phyloP scores from a whole-genome alignment of 2,888 invertebrate species.

The Drosophila pegasa region DNA sequence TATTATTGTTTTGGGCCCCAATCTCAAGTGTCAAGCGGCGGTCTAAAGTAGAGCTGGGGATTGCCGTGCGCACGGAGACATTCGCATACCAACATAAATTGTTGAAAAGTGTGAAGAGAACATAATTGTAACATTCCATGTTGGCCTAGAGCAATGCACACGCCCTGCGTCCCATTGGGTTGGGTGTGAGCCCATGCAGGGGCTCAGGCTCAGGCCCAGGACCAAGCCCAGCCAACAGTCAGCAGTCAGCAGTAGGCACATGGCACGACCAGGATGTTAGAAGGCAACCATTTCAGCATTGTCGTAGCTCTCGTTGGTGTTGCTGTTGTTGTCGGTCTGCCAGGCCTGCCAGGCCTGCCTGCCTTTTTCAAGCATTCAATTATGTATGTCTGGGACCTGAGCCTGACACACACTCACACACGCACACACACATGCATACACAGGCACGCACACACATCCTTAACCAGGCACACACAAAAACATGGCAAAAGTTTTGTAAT shows the following conservation, averaged over 20 bases:
- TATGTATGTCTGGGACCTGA: slow-evolving; percentile 78
- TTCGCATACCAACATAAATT: slow-evolving; percentile 81
- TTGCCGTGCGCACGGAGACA: slow-evolving; percentile 59
- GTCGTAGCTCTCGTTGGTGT: slow-evolving; percentile 11
- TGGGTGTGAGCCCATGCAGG: slow-evolving; percentile 16
- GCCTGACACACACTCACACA: slow-evolving; percentile 70
- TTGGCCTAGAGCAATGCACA: slow-evolving; percentile 79
- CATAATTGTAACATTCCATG: slow-evolving; percentile 81
- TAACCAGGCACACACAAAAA: slow-evolving; percentile 58
- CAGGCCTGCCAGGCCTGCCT: slow-evolving; percentile 42
- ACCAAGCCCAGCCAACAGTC: slow-evolving; percentile 29
- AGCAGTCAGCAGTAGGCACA: slow-evolving; percentile 40
- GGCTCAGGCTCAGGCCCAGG: slow-evolving; percentile 1
- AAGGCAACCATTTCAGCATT: slow-evolving; percentile 53
- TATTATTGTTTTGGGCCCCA: slow-evolving; percentile 58
- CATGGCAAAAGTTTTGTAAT: slow-evolving; percentile 79
- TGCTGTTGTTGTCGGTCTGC: slow-evolving; percentile 48
- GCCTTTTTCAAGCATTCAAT: slow-evolving; percentile 80
- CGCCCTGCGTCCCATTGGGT: slow-evolving; percentile 48
- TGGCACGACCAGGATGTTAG: slow-evolving; percentile 63
- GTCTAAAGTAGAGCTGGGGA: slow-evolving; percentile 39
- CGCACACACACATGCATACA: slow-evolving; percentile 26
- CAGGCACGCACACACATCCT: slow-evolving; percentile 11
- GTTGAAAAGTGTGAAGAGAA: slow-evolving; percentile 80
- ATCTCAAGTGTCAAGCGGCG: slow-evolving; percentile 72